phyloP scores from a whole-genome alignment of 1,140 invertebrate species.

The Tetragonula clypearis region DNA sequence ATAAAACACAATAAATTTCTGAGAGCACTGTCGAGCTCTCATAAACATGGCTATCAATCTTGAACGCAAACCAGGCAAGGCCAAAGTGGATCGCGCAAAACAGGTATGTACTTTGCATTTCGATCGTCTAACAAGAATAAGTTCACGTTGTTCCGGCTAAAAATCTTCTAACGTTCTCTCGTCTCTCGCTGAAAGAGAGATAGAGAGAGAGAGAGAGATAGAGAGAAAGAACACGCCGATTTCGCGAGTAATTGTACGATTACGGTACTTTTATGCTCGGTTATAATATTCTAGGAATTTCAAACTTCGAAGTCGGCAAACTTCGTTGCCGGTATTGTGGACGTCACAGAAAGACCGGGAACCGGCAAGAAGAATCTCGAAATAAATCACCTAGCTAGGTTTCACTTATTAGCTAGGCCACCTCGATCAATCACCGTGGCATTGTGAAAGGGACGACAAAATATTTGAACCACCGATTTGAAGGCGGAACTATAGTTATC shows the following conservation, averaged over 20 bases:
- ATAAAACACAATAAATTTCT: neutral
- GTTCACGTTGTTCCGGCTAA: slow-evolving; percentile 16
- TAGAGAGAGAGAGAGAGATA: neutral
- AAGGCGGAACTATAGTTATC: neutral
- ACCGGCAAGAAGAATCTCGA: slow-evolving; percentile 17
- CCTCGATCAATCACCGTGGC: neutral
- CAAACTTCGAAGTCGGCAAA: neutral
- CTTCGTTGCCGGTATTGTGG: slow-evolving; percentile 13
- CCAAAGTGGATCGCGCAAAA: neutral
- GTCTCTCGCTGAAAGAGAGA: neutral
- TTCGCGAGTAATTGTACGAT: neutral
- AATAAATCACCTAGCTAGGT: neutral
- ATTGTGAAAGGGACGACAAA: slow-evolving; percentile 9
- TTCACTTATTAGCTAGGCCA: neutral
- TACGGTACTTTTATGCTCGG: slow-evolving; percentile 31
- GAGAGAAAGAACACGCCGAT: neutral
- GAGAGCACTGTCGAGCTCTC: too few relatives aligned
- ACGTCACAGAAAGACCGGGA: slow-evolving; percentile 42
- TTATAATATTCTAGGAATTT: slow-evolving; percentile 42
- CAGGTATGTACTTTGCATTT: neutral
- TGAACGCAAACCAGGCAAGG: neutral
- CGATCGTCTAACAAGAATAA: neutral
- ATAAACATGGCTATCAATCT: neutral
- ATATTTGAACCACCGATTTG: neutral
- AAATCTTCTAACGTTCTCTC: slow-evolving; percentile 15